Base-by-base conservation (phyloP, 37 sponge, comb jelly and placozoan genomes). In the Diacarnus erythraeanus region DNA sequence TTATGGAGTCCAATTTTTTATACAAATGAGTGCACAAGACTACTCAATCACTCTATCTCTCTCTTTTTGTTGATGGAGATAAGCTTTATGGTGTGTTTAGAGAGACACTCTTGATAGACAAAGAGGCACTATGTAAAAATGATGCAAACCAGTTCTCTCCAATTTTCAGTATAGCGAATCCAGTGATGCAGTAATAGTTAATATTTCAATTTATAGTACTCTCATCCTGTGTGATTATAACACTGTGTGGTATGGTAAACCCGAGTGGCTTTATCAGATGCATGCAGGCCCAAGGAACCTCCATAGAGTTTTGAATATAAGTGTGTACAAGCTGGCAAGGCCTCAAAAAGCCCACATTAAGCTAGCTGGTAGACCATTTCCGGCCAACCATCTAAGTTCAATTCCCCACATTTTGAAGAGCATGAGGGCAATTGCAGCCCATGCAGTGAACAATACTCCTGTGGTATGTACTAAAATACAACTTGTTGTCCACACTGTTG, bases 271-370 rank as follows among this genome's bases (percentile, higher is more conserved):
- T 47, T 47, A 12, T 47, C 10, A 47, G 10, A 6, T 47, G 51
- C 10, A 47, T 6, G 51, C 51, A 47, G 6, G 51, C 12, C 6
- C 12, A 47, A 6, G 12, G 12, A 47, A 6, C 6, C 51, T 15
- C 12, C 10, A 47, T 47, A 12, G 6, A 47, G 6, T 47, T 47
- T 47, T 47, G 51, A 47, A 47, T 47, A 6, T 47, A 3, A 60
- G 23, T 60, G 61, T 60, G 61, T 60, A 25, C 27, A n/a, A 25
- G 27, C 27, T 20, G 9, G 26, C 23, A 25, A 26, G 9, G 61
- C 61, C 61, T 60, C 61, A 60, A 60, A n/a, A 47, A 47, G 51
- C 61, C 61, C 61, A 60, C 61, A 60, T 25, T 60, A 26, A 60
- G 23, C 21, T 60, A 17, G 61, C 61, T 60, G 61, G 61, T 60